phyloP scores from a whole-genome alignment of 37 sponge, comb jelly and placozoan genomes.

The Theonella swinhoei region DNA sequence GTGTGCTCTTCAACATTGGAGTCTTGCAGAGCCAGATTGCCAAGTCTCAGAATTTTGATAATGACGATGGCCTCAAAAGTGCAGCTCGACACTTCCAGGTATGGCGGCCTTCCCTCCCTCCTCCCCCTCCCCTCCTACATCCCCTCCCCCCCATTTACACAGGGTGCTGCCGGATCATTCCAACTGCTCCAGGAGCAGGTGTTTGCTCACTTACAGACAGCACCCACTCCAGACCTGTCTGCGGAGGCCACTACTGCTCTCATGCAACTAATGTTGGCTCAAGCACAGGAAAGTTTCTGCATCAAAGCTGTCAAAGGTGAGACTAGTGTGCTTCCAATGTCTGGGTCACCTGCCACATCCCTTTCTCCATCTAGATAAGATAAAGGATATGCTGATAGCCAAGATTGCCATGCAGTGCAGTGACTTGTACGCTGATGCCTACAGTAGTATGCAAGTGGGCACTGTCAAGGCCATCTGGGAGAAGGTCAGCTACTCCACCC shows the following conservation, averaged over 20 bases:
- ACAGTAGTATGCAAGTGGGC: conserved; percentile 71
- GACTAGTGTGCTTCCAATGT: too few relatives aligned
- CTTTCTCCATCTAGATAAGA: too few relatives aligned
- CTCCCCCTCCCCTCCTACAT: background rate
- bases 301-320: conserved; percentile 80
- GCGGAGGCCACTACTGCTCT: conserved; percentile 84
- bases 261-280: conserved; percentile 88
- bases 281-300: conserved; percentile 92
- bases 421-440: conserved; percentile 87
- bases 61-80: conserved; percentile 89
- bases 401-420: conserved; percentile 90
- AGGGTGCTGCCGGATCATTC: conserved; percentile 94
- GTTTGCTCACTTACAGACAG: conserved; percentile 81
- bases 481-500: too few relatives aligned
- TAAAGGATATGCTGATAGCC: conserved; percentile 79
- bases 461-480: conserved; percentile 76
- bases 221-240: conserved; percentile 91
- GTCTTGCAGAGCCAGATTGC: conserved; percentile 88
- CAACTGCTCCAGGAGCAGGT: conserved; percentile 86
- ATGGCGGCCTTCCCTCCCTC: background rate
- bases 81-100: conserved; percentile 94
- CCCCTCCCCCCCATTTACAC: background rate
- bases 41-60: conserved; percentile 90
- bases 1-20: conserved; percentile 94
- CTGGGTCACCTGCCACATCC: too few relatives aligned